phyloP scores from a whole-genome alignment of 2,888 invertebrate genomes.

The Plusia festucae region DNA sequence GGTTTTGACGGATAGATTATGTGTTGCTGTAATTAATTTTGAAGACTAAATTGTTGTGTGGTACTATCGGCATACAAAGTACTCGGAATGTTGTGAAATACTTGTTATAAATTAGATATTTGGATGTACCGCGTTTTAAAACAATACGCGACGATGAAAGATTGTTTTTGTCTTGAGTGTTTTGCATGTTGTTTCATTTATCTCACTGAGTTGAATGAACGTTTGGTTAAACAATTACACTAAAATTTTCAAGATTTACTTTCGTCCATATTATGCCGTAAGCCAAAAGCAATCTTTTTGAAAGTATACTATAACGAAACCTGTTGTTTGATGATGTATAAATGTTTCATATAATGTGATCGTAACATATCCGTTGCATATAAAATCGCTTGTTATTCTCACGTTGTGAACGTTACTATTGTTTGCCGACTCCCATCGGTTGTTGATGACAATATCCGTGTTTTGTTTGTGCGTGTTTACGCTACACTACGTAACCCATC shows the following conservation, averaged over 20 bases:
- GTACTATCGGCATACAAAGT: slow-evolving; percentile 49
- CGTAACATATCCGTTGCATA: slow-evolving; percentile 69
- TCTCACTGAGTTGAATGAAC: neutral
- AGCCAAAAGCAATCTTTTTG: slow-evolving; percentile 36
- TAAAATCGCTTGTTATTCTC: slow-evolving; percentile 63
- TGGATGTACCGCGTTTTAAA: slow-evolving; percentile 46
- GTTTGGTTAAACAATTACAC: neutral
- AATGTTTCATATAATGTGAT: slow-evolving; percentile 62
- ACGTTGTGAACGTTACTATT: slow-evolving; percentile 50
- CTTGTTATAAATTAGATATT: slow-evolving; percentile 59
- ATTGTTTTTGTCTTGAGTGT: slow-evolving; percentile 39
- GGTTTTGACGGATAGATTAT: slow-evolving; percentile 36
- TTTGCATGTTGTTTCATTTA: neutral
- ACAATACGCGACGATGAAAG: slow-evolving; percentile 35
- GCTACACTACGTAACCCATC: neutral
- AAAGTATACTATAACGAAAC: slow-evolving; percentile 27
- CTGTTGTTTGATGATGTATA: slow-evolving; percentile 52
- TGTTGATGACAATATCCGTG: slow-evolving; percentile 27
- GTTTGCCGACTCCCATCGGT: slow-evolving; percentile 22
- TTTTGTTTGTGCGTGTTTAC: slow-evolving; percentile 35
- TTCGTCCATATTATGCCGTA: neutral
- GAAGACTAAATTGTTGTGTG: slow-evolving; percentile 54
- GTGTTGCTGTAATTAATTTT: slow-evolving; percentile 53
- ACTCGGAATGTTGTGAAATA: slow-evolving; percentile 65
- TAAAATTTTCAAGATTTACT: neutral